Base-by-base conservation (phyloP, 2,797 vertebrate species). In the Holocentrus rufus region DNA sequence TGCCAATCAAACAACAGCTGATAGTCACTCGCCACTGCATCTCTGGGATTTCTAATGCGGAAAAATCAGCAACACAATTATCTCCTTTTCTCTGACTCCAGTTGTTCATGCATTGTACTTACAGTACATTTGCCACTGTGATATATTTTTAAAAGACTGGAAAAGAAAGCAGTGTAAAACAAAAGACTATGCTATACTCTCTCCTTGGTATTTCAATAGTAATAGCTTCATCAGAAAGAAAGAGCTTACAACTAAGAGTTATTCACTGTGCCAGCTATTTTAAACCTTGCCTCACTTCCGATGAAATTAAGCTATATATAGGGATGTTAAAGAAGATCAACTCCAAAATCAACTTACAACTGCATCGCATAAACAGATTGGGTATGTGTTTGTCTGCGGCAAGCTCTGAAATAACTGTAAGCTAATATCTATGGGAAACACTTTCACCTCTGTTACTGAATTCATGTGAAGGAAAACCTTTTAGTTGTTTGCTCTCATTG, bases 231-330 rank as follows among this genome's bases (percentile, higher is more conserved):
- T 36, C 18, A 55, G 7, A 55, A 18, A 62, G 34, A 20, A 17
- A 65, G 23, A 46, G 55, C 17, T 18, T 44, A 17, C 4, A 27
- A 27, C 25, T 15, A 14, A 14, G 14, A 60, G 27, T 53, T 42
- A 44, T 44, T 44, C 4, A 44, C 11, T 44, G 42, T 44, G 42
- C 42, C 42, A 42, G 31, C 34, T 76, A 80, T 60, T 78, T 71
- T 68, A 42, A 75, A 68, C 14, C 17, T 62, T 63, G 31, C 13
- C 39, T 81, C 4, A 25, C 23, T 68, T 14, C 42, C 14, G 14
- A 44, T 44, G 25, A 74, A 15, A 50, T 42, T 22, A 31, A 47
- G 15, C 66, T 66, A 18, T 8, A 69, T 31, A 61, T 61, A 65
- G 44, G 70, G 14, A 44, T 5, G 42, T 44, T 44, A 44, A 44